A percentile compares a stretch with the other conserved stretches of the same genome.
phyloP scores from a whole-genome alignment of 2,888 invertebrate species.

The Mythimna vitellina region DNA sequence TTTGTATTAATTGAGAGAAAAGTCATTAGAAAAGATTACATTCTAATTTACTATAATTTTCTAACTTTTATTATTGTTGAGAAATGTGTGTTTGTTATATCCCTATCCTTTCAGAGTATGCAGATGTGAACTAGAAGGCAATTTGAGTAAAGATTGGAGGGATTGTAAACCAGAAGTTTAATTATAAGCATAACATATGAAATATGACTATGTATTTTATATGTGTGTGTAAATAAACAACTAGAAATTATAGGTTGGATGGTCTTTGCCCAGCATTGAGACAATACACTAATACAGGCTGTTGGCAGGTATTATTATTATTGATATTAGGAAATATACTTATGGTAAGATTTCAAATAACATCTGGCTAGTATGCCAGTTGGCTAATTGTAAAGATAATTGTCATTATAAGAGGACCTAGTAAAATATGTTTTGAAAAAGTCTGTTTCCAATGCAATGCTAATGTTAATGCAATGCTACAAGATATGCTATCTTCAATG shows the following conservation, averaged over 20 bases:
- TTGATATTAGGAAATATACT: too few relatives aligned
- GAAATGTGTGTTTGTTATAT: neutral
- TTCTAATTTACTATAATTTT: too few relatives aligned
- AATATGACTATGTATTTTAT: too few relatives aligned
- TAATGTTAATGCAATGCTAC: neutral
- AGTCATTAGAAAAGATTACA: neutral
- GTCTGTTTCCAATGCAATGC: neutral
- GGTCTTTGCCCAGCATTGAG: neutral
- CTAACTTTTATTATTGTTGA: slow-evolving; percentile 1
- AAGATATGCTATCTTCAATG: slow-evolving; percentile 29
- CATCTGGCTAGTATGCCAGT: too few relatives aligned
- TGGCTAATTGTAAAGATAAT: neutral
- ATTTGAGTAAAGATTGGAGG: neutral
- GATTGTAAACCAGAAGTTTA: neutral
- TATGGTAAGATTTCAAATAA: too few relatives aligned
- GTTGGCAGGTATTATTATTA: too few relatives aligned
- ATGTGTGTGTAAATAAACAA: neutral
- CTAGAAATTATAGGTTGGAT: neutral
- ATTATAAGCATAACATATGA: neutral
- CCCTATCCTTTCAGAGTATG: too few relatives aligned
- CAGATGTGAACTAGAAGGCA: neutral
- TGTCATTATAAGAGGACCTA: neutral
- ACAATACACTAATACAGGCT: neutral
- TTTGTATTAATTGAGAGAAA: neutral
- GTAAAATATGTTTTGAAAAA: neutral